Base-by-base conservation (phyloP, 2,797 vertebrate species). In the Monodelphis domestica region DNA sequence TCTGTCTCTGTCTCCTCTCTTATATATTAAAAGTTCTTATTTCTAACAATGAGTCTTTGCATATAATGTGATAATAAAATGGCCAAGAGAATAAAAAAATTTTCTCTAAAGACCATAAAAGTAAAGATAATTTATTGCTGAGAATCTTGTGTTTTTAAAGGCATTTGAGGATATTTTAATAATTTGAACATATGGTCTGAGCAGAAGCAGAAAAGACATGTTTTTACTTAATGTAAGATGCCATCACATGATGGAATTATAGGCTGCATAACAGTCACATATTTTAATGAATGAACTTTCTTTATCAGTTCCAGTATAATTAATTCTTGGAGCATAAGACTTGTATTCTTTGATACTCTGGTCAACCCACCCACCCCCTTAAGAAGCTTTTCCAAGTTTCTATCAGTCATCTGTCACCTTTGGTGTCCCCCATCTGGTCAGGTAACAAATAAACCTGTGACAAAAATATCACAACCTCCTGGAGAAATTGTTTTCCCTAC, bases 281-380 rank as follows among this genome's bases (percentile, higher is more conserved):
- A 96, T 96, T 98, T 97, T 97, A 98, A 97, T 97, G 96, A 92
- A 95, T 56, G 89, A 90, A 87, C 54, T 87, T 97, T 94, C 91
- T 94, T 96, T 96, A 91, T 89, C 21, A 90, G 93, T 78, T 96
- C 84, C 96, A 96, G 87, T 28, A 94, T n/a, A 33, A 95, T 91
- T 93, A 38, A 91, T 45, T 93, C 87, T 90, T 45, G 91, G 54
- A 56, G 87, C 97, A 17, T 56, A 94, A 95, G 97, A 95, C 90
- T 96, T 53, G 92, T 59, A 26, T 5, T 17, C 15, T 54, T 90
- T 70, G 55, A 15, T 11, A 88, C 56, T 33, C 89, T 55, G 70
- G 10, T 50, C 30, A 89, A 0, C 5, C 54, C 50, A 87, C 87
- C 12, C 50, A 15, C 2, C 14, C 70, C 24, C 51, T 78, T 93